A percentile compares a stretch with the other conserved stretches of the same genome.
Evolutionary conservation across 2,797 vertebrate genomes (phyloP).

Genomic region (Decapterus maruadsi): DNA sequence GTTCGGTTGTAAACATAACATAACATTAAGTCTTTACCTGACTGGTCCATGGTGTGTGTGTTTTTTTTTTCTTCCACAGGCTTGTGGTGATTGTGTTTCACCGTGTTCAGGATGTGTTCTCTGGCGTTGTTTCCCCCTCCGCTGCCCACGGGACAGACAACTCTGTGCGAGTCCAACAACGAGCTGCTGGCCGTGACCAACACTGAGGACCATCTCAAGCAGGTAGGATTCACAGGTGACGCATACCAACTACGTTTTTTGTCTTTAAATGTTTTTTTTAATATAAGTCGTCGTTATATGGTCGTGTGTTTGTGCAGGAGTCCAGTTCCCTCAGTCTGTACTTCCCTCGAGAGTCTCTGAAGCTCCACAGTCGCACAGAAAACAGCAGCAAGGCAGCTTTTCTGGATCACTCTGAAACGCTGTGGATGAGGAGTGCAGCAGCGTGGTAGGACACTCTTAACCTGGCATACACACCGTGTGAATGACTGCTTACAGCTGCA

Average conservation of each 20-base stretch:
- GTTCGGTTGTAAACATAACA: neutral
- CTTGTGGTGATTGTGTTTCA: neutral
- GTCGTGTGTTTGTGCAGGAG: slow-evolving; percentile 78
- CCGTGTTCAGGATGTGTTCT: slow-evolving; percentile 87
- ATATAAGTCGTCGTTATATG: neutral
- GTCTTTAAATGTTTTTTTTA: fast-evolving
- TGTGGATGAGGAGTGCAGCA: slow-evolving; percentile 94
- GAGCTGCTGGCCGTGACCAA: slow-evolving; percentile 84
- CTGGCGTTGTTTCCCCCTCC: slow-evolving; percentile 89
- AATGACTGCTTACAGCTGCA: fast-evolving
- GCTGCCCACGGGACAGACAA: slow-evolving; percentile 83
- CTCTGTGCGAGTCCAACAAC: slow-evolving; percentile 92
- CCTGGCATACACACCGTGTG: neutral
- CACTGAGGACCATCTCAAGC: slow-evolving; percentile 81
- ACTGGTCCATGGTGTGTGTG: neutral
- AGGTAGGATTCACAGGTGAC: slow-evolving; percentile 73
- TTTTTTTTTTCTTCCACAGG: slow-evolving; percentile 38
- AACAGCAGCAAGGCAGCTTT: slow-evolving; percentile 91
- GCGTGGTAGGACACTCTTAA: slow-evolving; percentile 85
- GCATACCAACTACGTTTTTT: too few species aligned
- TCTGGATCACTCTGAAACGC: slow-evolving; percentile 91
- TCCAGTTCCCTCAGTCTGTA: slow-evolving; percentile 85
- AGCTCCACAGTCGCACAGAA: slow-evolving; percentile 90
- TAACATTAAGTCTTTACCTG: neutral
- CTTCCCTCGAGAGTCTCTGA: slow-evolving; percentile 91